Percentiles rank a stretch among this genome's conserved stretches.
phyloP scores from a whole-genome alignment of 2,888 invertebrate genomes.

The Clivina fossor region DNA sequence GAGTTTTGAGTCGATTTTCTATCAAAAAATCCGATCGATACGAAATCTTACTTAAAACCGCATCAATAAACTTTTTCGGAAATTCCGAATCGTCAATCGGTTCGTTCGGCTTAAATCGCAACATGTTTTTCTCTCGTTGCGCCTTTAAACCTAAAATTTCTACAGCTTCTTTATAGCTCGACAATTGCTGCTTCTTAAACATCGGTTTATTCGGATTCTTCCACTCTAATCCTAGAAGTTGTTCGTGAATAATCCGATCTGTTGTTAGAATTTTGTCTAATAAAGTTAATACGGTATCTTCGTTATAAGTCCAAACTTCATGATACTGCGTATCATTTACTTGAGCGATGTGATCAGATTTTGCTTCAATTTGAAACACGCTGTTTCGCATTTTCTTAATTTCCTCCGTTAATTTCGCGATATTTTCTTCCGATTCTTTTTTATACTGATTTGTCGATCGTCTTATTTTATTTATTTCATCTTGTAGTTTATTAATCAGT shows the following conservation, averaged over 20 bases:
- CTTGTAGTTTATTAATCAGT: slow-evolving; percentile 74
- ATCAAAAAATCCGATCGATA: slow-evolving; percentile 75
- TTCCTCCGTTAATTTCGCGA: slow-evolving; percentile 68
- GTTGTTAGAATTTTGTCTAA: slow-evolving; percentile 59
- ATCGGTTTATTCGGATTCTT: slow-evolving; percentile 51
- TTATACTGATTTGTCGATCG: slow-evolving; percentile 67
- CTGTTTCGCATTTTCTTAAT: slow-evolving; percentile 65
- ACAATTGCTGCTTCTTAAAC: slow-evolving; percentile 53
- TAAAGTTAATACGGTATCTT: slow-evolving; percentile 55
- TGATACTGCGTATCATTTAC: slow-evolving; percentile 65
- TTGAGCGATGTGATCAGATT: slow-evolving; percentile 65
- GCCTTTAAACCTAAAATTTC: too few relatives aligned
- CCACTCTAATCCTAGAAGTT: slow-evolving; percentile 64
- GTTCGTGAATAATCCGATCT: slow-evolving; percentile 64
- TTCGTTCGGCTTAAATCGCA: too few relatives aligned
- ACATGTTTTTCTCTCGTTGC: too few relatives aligned
- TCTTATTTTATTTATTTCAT: slow-evolving; percentile 66
- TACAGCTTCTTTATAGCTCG: slow-evolving; percentile 51
- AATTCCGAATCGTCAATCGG: slow-evolving; percentile 5
- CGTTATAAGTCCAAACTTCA: slow-evolving; percentile 64
- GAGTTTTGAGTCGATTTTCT: slow-evolving; percentile 66
- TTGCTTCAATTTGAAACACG: slow-evolving; percentile 70
- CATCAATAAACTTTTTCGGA: slow-evolving; percentile 54
- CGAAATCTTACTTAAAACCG: slow-evolving; percentile 66
- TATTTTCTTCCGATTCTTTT: slow-evolving; percentile 62